These are phyloP conservation scores for Ophion slaviceki DNA, from an alignment of 2,888 invertebrate genomes.

Conservation along the genomic window DNA sequence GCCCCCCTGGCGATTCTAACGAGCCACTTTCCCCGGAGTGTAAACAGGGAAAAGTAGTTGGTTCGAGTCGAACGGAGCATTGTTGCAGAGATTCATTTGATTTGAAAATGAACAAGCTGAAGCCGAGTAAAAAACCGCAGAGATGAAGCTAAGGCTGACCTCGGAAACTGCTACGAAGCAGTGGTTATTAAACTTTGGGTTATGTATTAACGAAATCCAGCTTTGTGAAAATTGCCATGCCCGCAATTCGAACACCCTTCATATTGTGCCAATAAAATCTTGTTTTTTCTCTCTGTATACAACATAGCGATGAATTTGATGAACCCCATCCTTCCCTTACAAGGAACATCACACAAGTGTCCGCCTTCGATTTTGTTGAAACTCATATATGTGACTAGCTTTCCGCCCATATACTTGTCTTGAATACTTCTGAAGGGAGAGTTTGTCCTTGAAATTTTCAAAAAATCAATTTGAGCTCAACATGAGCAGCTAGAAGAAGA, in stretches of 20 bases:
- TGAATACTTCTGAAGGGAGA: too few species aligned
- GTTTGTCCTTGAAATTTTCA: too few species aligned
- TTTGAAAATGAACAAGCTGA: neutral
- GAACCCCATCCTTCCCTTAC: too few species aligned
- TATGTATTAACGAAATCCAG: neutral
- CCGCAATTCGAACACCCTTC: neutral
- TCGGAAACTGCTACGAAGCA: neutral
- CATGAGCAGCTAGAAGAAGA: too few species aligned
- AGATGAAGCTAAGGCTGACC: neutral
- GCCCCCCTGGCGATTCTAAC: conserved; percentile 13
- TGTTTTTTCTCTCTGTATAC: neutral
- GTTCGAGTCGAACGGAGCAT: conserved; percentile 2
- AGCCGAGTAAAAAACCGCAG: neutral
- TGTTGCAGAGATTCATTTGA: neutral
- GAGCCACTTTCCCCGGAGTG: conserved; percentile 1
- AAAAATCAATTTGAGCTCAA: too few species aligned
- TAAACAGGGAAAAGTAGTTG: neutral
- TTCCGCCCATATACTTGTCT: too few species aligned
- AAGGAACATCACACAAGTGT: too few species aligned
- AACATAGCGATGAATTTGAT: neutral
- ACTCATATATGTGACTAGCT: too few species aligned
- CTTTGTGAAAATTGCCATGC: neutral
- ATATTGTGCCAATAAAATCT: neutral
- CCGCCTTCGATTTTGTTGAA: too few species aligned
- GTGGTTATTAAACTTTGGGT: neutral